Base-by-base conservation (phyloP, 2,797 vertebrate genomes). In the Notolabrus celidotus region DNA sequence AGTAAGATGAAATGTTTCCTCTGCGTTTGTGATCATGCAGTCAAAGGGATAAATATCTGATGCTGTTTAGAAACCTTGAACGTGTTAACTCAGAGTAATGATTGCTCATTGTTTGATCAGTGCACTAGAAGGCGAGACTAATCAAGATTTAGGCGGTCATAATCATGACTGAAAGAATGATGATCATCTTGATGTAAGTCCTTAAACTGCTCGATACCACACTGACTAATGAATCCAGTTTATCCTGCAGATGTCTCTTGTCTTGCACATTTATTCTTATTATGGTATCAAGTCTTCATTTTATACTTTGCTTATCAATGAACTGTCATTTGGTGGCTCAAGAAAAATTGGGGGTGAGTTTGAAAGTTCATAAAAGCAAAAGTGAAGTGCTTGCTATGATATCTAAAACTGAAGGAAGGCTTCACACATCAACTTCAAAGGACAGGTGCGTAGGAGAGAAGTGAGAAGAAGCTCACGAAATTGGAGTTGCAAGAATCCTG, bases 91-190 rank as follows among this genome's bases (percentile, higher is more conserved):
- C 27, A 19, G 15, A 65, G 10, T 55, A 64, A 19, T 53, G 38
- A 25, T 42, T 42, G n/a, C 57, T 62, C 33, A 42, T 8, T 10
- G 27, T 29, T 56, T 56, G 27, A 65, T 42, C 15, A 53, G 17
- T 29, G 36, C 22, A 67, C 15, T 4, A 23, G 10, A 38, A 3
- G 20, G 17, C 2, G 1, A 22, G 45, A 36, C 17, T 2, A 60
- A 61, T 74, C 36, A 47, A 68, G 42, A 55, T 45, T 49, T n/a
- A 65, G 20, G 20, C 7, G 22, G 17, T 19, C 2, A 29, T 22
- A 27, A 34, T 58, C 10, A 19, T 50, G 27, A 68, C 23, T 63
- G 41, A 53, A 22, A 29, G 39, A 50, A 45, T 56, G 5, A 50
- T 58, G 19, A 53, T 46, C 20, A 36, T 42, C 19, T 16, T 45